A percentile compares a stretch with the other conserved stretches of the same genome.
Evolutionary conservation across 2,888 invertebrate genomes (phyloP).

Genomic region (Nebria brevicollis): DNA sequence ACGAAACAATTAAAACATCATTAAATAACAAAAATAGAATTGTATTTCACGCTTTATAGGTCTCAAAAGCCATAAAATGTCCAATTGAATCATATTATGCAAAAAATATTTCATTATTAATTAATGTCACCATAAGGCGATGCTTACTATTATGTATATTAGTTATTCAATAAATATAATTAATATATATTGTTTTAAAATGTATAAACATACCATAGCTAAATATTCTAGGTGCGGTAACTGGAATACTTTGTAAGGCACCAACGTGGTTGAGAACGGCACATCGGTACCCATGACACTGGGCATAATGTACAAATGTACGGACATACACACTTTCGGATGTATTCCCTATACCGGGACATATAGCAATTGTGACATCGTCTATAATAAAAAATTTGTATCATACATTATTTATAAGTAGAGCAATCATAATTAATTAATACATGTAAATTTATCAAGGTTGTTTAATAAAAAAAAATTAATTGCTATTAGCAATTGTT

Average conservation of each 20-base stretch:
- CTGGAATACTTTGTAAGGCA: conserved; percentile 83
- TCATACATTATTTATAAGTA: conserved; percentile 28
- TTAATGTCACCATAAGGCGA: no score
- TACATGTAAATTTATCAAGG: conserved; percentile 8
- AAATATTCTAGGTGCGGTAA: conserved; percentile 89
- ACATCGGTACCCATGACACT: conserved; percentile 90
- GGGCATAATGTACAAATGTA: conserved; percentile 92
- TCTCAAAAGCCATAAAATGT: no score
- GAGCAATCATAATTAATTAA: conserved; percentile 1
- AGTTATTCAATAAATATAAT: background rate
- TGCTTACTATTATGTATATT: no score
- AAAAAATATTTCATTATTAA: background rate
- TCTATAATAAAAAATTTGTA: conserved; percentile 66
- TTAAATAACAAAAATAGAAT: background rate
- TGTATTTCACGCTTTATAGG: background rate
- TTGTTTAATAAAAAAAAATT: background rate
- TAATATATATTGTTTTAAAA: background rate
- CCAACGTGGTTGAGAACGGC: conserved; percentile 95
- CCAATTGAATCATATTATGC: no score
- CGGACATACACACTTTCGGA: conserved; percentile 95
- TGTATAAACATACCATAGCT: conserved; percentile 79
- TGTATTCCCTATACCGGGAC: conserved; percentile 93
- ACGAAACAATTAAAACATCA: conserved; percentile 39
- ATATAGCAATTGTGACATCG: conserved; percentile 87
- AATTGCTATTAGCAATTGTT: background rate